These are phyloP conservation scores for Pseudomyrmex cubaensis DNA, from an alignment of 1,140 invertebrate species.

Conservation along the genomic window DNA sequence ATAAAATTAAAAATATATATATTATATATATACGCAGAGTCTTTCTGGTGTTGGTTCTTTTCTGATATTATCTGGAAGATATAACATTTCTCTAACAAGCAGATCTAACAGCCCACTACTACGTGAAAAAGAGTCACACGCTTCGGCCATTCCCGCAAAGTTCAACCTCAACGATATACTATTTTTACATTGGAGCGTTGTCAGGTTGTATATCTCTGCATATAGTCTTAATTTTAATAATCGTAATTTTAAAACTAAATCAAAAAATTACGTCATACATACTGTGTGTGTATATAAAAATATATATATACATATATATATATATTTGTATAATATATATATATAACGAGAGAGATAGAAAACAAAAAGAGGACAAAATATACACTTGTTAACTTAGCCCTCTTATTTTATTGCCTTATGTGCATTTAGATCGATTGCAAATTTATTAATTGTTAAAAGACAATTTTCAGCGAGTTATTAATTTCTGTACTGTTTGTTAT, in stretches of 20 bases:
- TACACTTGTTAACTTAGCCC: constrained; percentile 64
- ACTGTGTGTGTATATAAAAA: constrained; percentile 15
- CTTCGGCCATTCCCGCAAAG: constrained; percentile 69
- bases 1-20: constrained; percentile 60
- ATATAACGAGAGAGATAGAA: not conserved
- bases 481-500: constrained; percentile 70
- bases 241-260: constrained; percentile 30
- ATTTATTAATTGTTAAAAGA: constrained; percentile 68
- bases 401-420: constrained; percentile 57
- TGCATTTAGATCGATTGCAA: constrained; percentile 65
- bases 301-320: not conserved
- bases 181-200: constrained; percentile 59
- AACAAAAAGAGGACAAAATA: not conserved
- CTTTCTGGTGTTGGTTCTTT: constrained; percentile 84
- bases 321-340: constrained; percentile 24
- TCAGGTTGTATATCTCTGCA: constrained; percentile 60
- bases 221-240: constrained; percentile 62
- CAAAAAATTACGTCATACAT: constrained; percentile 59
- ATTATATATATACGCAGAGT: constrained; percentile 69
- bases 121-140: constrained; percentile 67
- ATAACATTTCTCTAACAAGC: constrained; percentile 81
- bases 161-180: constrained; percentile 62
- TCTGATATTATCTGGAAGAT: constrained; percentile 75
- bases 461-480: constrained; percentile 69
- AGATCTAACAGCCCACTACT: constrained; percentile 76